Conservation (phyloP, 2,113 vertebrate species). For the Callopanchax toddi region DNA sequence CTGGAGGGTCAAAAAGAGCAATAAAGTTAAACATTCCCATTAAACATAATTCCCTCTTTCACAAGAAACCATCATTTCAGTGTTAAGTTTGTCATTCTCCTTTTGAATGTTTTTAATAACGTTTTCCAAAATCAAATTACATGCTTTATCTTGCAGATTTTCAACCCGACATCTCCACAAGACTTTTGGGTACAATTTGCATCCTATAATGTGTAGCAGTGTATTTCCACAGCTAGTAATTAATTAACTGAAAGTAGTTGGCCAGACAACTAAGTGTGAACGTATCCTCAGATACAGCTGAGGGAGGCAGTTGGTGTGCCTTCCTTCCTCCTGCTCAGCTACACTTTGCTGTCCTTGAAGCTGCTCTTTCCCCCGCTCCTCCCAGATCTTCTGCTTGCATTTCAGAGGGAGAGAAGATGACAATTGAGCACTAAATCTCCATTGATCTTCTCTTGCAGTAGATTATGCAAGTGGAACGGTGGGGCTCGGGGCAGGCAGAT, state of each 20-base stretch:
- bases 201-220: background rate
- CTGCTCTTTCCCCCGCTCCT: conserved; percentile 40
- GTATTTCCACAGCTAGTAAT: background rate
- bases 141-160: background rate
- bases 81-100: no score
- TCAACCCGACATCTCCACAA: background rate
- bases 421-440: conserved; percentile 73
- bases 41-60: no score
- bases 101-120: background rate
- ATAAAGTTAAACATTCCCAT: background rate
- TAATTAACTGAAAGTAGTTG: conserved; percentile 1
- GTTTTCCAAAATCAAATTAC: background rate
- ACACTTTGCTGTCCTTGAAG: conserved; percentile 53
- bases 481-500: conserved; percentile 69
- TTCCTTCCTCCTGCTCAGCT: conserved; percentile 48
- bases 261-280: background rate
- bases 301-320: conserved; percentile 29
- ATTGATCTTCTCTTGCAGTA: conserved; percentile 74
- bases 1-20: conserved; percentile 66
- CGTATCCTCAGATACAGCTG: conserved; percentile 2
- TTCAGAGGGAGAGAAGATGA: conserved; percentile 72
- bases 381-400: conserved; percentile 52
- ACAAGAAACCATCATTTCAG: no score
- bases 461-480: conserved; percentile 75
- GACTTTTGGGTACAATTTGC: background rate